These are phyloP conservation scores for Rhinatrema bivittatum DNA, from an alignment of 2,797 vertebrate genomes.

Conservation along the genomic window DNA sequence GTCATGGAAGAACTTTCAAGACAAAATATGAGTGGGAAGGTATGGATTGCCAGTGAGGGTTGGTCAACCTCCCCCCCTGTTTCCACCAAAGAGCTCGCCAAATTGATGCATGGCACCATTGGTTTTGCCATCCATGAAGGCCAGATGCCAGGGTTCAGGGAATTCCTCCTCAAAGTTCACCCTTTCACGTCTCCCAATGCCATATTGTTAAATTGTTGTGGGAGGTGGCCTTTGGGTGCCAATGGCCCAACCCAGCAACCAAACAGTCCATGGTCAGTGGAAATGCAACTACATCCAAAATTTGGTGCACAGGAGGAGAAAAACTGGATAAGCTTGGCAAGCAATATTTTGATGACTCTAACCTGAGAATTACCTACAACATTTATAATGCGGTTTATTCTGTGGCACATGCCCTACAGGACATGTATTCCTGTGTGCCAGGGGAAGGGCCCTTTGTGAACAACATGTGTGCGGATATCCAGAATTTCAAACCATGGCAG, in stretches of 20 bases:
- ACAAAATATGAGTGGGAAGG: conserved; percentile 85
- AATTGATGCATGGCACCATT: conserved; percentile 87
- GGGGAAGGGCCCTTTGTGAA: no score
- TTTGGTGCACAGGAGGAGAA: conserved; percentile 82
- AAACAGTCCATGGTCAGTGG: conserved; percentile 54
- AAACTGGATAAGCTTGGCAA: conserved; percentile 89
- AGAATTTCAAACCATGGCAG: no score
- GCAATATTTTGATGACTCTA: conserved; percentile 88
- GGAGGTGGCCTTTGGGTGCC: conserved; percentile 98
- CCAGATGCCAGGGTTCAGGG: conserved; percentile 78
- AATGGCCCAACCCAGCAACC: conserved; percentile 72
- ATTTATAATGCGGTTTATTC: conserved; percentile 92
- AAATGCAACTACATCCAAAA: conserved; percentile 67
- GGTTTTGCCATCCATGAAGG: conserved; percentile 85
- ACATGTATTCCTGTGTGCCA: no score
- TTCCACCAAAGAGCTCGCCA: conserved; percentile 86
- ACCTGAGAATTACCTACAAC: conserved; percentile 92
- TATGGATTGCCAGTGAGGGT: conserved; percentile 92
- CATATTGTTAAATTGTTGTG: conserved; percentile 96
- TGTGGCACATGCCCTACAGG: conserved; percentile 91
- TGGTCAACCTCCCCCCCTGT: conserved; percentile 93
- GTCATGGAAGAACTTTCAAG: conserved; percentile 88
- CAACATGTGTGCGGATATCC: no score
- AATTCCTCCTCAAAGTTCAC: conserved; percentile 85
- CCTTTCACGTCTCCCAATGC: conserved; percentile 76